Percentiles rank a stretch among this genome's conserved stretches.
Conservation (phyloP, 2,797 vertebrate genomes). For the Tokudaia muenninki region DNA sequence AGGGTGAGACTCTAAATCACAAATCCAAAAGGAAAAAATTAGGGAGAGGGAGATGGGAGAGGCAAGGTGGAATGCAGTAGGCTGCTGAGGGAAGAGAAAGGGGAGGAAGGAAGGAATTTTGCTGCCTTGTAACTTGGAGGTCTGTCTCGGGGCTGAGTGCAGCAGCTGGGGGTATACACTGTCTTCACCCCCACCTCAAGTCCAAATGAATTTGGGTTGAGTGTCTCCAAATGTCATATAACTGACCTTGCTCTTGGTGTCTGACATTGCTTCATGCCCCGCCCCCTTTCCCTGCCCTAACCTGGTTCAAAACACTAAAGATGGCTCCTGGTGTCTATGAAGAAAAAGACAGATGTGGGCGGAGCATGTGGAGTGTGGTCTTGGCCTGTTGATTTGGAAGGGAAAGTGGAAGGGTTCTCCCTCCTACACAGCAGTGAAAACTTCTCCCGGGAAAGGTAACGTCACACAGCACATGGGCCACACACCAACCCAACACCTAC, state of each 20-base stretch:
- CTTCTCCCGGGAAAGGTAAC: not conserved
- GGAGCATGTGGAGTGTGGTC: not conserved
- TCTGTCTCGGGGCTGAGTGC: not conserved
- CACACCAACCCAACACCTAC: not conserved
- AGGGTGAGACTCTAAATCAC: not conserved
- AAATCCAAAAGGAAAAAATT: not conserved
- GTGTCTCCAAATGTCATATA: not conserved
- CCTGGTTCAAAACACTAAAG: not conserved
- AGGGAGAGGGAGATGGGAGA: not conserved
- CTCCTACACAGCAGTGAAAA: not conserved
- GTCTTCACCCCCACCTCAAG: not conserved
- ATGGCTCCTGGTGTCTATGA: not conserved
- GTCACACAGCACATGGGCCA: not conserved
- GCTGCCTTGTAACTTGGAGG: not conserved
- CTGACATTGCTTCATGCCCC: not conserved
- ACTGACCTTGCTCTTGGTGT: not conserved
- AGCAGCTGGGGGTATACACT: not conserved
- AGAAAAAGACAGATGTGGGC: not conserved
- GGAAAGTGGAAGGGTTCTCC: not conserved
- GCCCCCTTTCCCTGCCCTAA: not conserved
- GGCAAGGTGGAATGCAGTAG: not conserved
- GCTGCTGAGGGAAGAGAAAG: too few relatives aligned
- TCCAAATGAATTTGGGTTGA: not conserved
- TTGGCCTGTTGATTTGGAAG: not conserved
- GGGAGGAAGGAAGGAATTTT: not conserved